Evolutionary conservation across 2,888 invertebrate genomes (phyloP), one percentile per base, ranked within the genome.

Genomic region (Stegophylla sp.): DNA sequence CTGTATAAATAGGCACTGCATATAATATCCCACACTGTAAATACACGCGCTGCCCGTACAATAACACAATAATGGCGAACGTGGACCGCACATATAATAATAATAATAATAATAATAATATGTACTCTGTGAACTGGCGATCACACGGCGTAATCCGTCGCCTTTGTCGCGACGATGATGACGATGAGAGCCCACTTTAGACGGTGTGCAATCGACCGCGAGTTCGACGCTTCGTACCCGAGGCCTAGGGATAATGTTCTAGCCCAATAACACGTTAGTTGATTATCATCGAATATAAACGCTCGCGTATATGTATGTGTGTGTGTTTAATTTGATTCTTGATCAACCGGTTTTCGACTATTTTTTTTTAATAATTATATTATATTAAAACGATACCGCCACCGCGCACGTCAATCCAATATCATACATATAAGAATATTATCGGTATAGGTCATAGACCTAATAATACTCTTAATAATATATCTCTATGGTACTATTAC

Each of bases 161-260:
- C 28, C 48, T 20, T 63, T 63, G 74, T 73, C 73, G n/a, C 7
- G 43, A 34, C 69, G 34, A n/a, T n/a, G n/a, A n/a, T 1, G 1
- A 13, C 12, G 51, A 10, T 26, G 59, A 43, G 23, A 23, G 28
- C 26, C 26, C 53, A 45, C 20, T 61, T 61, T 79, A 71, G 51
- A 79, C 61, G 45, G 51, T 61, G 79, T 79, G 79, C 79, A 61
- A 71, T 71, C 79, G 71, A 79, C 79, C 79, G 69, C 79, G 69
- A 34, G 17, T 34, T 79, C 48, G 51, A 0, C n/a, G n/a, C n/a
- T n/a, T n/a, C n/a, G n/a, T n/a, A n/a, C n/a, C 28, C 10, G 5
- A 45, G 48, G 28, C 28, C 20, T 1, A 7, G 76, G 66, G 26
- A 69, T 48, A 43, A 67, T 56, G 64, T 43, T 53, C 17, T 59